Percentiles rank a stretch among this genome's conserved stretches.
phyloP scores from a whole-genome alignment of 2,797 vertebrate genomes.

The Pterois miles region DNA sequence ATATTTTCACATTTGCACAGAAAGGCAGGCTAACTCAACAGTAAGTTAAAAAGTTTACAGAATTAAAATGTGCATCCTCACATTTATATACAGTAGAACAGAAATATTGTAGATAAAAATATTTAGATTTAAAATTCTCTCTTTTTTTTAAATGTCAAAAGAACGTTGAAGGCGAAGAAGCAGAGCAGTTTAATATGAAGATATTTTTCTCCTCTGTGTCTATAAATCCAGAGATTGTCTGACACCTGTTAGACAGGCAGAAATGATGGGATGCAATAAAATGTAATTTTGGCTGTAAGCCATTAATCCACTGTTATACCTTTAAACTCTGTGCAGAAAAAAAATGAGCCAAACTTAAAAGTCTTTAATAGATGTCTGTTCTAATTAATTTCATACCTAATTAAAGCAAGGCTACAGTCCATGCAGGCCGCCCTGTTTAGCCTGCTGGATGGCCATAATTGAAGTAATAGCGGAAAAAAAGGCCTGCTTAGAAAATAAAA shows the following conservation, averaged over 20 bases:
- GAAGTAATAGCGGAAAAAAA: conserved; percentile 76
- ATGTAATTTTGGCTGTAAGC: conserved; percentile 80
- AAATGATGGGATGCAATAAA: conserved; percentile 77
- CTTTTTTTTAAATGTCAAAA: background rate
- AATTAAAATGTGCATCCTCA: conserved; percentile 17
- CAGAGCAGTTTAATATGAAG: background rate
- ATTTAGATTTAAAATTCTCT: background rate
- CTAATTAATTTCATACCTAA: conserved; percentile 87
- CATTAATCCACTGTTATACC: conserved; percentile 85
- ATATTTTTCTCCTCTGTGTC: conserved; percentile 1
- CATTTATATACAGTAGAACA: background rate
- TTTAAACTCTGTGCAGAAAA: conserved; percentile 81
- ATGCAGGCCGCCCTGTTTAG: conserved; percentile 72
- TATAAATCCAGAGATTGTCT: conserved; percentile 21
- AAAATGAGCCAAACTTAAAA: conserved; percentile 81
- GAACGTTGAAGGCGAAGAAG: background rate
- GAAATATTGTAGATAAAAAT: background rate
- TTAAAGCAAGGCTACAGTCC: conserved; percentile 79
- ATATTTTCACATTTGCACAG: conserved; percentile 60
- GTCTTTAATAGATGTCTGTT: conserved; percentile 83
- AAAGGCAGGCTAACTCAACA: conserved; percentile 39
- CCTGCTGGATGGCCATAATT: conserved; percentile 76
- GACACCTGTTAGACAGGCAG: conserved; percentile 75
- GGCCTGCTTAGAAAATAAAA: conserved; percentile 71
- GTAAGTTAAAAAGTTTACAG: conserved; percentile 49